These are phyloP conservation scores for Salmo trutta DNA, from an alignment of 2,797 vertebrate genomes.

Conservation along the genomic window DNA sequence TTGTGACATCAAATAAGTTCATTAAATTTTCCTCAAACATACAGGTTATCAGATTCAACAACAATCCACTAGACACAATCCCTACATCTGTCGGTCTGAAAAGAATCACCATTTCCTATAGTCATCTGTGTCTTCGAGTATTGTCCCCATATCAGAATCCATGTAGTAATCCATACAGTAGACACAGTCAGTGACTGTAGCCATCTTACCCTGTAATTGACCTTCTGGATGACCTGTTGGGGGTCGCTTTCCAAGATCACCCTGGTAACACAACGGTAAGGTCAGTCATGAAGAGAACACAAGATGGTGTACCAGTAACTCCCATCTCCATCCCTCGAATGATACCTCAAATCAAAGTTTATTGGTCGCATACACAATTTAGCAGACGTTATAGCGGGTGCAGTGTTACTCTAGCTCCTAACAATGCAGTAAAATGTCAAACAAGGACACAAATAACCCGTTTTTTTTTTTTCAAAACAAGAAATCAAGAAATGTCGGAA, in stretches of 20 bases:
- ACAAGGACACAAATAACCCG: no score
- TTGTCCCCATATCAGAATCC: not conserved
- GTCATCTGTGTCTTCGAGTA: not conserved
- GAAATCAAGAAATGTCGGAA: no score
- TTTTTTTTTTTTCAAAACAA: no score
- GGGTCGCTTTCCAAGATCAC: conserved; percentile 93
- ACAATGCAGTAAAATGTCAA: no score
- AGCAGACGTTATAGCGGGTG: no score
- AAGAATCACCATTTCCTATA: not conserved
- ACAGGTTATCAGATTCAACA: no score
- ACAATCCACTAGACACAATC: no score
- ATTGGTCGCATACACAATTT: no score
- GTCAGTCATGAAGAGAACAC: conserved; percentile 8
- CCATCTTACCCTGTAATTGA: conserved; percentile 88
- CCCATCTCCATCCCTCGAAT: not conserved
- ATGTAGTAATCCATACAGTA: not conserved
- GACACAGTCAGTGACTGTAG: not conserved
- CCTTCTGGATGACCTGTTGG: conserved; percentile 89
- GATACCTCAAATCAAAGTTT: conserved; percentile 16
- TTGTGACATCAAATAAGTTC: not conserved
- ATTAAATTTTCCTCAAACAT: no score
- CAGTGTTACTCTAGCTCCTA: no score
- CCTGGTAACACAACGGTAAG: conserved; percentile 63
- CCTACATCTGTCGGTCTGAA: no score
- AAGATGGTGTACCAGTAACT: conserved; percentile 2